Evolutionary conservation across 1,140 invertebrate species (phyloP).

Genomic region (Drosophila tsacasi): DNA sequence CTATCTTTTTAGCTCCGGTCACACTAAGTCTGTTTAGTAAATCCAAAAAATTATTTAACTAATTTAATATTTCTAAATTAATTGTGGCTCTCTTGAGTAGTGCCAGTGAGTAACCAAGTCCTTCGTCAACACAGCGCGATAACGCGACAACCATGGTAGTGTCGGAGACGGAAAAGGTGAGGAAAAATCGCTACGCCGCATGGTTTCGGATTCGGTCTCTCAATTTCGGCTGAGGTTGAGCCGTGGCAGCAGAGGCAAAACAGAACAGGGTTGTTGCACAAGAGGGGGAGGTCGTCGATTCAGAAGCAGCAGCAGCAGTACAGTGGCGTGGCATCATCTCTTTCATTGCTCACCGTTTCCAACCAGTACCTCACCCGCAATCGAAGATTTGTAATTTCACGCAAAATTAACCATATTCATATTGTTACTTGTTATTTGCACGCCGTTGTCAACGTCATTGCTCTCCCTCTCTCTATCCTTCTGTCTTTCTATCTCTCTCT

Average conservation of each 20-base stretch:
- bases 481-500: slow-evolving; percentile 34
- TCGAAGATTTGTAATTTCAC: slow-evolving; percentile 17
- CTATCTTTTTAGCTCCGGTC: slow-evolving; percentile 26
- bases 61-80: slow-evolving; percentile 55
- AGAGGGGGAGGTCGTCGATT: slow-evolving; percentile 46
- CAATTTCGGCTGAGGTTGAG: slow-evolving; percentile 26
- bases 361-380: slow-evolving; percentile 25
- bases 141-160: slow-evolving; percentile 63
- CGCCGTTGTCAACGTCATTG: slow-evolving; percentile 61
- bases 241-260: slow-evolving; percentile 64
- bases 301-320: slow-evolving; percentile 45
- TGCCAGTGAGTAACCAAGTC: slow-evolving; percentile 55
- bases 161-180: slow-evolving; percentile 76
- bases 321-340: slow-evolving; percentile 67
- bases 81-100: slow-evolving; percentile 43
- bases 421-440: slow-evolving; percentile 56
- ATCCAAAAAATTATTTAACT: slow-evolving; percentile 58
- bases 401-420: slow-evolving; percentile 39
- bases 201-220: slow-evolving; percentile 53
- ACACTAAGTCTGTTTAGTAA: slow-evolving; percentile 43
- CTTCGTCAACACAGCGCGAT: slow-evolving; percentile 23
- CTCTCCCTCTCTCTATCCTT: slow-evolving; percentile 29
- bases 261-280: slow-evolving; percentile 75
- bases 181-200: slow-evolving; percentile 54
- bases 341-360: slow-evolving; percentile 49